These are phyloP conservation scores for Pseudomugil gertrudae DNA, from an alignment of 2,797 vertebrate genomes.

Conservation along the genomic window DNA sequence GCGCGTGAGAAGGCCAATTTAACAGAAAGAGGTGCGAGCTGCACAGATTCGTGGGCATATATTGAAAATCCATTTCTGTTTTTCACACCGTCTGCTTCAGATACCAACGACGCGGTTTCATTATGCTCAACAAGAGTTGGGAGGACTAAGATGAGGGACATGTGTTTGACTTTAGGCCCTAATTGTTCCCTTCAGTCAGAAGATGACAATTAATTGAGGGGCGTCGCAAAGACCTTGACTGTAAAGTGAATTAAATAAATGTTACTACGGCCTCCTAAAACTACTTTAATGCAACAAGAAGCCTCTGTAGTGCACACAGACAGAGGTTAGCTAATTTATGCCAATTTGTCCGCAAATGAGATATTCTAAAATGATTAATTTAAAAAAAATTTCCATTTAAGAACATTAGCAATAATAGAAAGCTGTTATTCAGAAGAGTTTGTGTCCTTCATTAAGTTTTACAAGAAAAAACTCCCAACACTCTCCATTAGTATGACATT, in stretches of 20 bases:
- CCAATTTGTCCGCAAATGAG: constrained; percentile 72
- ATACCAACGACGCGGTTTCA: constrained; percentile 59
- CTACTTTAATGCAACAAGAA: constrained; percentile 61
- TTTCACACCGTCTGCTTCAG: constrained; percentile 46
- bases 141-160: constrained; percentile 59
- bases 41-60: constrained; percentile 58
- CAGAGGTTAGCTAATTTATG: constrained; percentile 66
- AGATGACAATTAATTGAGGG: constrained; percentile 80
- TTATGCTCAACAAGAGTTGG: constrained; percentile 62
- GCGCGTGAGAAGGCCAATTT: constrained; percentile 68
- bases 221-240: constrained; percentile 75
- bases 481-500: constrained; percentile 5
- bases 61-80: constrained; percentile 84
- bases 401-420: constrained; percentile 58
- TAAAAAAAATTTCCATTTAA: constrained; percentile 59
- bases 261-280: constrained; percentile 63
- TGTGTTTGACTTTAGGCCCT: constrained; percentile 73
- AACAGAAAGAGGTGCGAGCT: constrained; percentile 38
- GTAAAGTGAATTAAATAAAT: constrained; percentile 79
- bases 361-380: constrained; percentile 69
- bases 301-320: constrained; percentile 43
- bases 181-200: constrained; percentile 76
- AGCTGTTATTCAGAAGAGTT: constrained; percentile 48
- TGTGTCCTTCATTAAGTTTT: constrained; percentile 53
- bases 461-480: constrained; percentile 18